phyloP scores from a whole-genome alignment of 2,113 vertebrate genomes.

The Chamaetylas fuelleborni region DNA sequence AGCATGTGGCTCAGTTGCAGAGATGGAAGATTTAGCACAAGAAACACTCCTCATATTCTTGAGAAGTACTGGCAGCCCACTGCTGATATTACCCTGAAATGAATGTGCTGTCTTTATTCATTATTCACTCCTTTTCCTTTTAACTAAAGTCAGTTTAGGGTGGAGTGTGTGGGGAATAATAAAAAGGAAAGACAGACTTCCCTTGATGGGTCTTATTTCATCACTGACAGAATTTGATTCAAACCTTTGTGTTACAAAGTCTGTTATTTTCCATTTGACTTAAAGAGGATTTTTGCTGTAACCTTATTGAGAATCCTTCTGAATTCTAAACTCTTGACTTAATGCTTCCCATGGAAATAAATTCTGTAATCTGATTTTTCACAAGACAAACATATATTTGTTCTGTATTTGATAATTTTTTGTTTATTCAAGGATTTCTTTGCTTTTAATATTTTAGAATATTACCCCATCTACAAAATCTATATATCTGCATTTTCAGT shows the following conservation, averaged over 20 bases:
- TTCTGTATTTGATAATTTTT: not conserved
- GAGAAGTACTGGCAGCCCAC: conserved; percentile 1
- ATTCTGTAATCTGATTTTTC: not conserved
- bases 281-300: not conserved
- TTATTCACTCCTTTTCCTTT: conserved; percentile 45
- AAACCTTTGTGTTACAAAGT: not conserved
- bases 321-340: not conserved
- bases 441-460: not conserved
- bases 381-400: not conserved
- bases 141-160: conserved; percentile 32
- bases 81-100: conserved; percentile 45
- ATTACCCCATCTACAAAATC: not conserved
- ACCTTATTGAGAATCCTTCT: not conserved
- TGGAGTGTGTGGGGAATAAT: not conserved
- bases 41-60: conserved; percentile 34
- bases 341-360: not conserved
- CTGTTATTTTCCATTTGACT: not conserved
- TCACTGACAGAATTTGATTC: not conserved
- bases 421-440: not conserved
- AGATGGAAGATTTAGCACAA: conserved; percentile 49
- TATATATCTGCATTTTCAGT: not conserved
- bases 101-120: conserved; percentile 27
- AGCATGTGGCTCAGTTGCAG: not conserved
- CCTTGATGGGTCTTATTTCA: not conserved
- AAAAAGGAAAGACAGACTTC: not conserved